These are phyloP conservation scores for Ophthalmolycus amberensis DNA, from an alignment of 2,113 vertebrate genomes.

Conservation along the genomic window DNA sequence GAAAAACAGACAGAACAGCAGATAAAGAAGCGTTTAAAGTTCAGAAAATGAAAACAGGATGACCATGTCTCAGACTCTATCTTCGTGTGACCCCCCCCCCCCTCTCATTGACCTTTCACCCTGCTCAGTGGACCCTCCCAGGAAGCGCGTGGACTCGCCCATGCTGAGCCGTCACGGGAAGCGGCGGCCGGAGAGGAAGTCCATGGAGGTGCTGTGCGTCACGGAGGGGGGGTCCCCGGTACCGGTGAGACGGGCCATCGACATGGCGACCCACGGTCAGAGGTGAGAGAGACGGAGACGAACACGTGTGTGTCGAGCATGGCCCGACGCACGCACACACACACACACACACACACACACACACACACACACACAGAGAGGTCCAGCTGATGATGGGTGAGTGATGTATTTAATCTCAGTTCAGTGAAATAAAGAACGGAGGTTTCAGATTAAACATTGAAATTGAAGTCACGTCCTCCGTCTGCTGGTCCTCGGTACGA, in stretches of 20 bases:
- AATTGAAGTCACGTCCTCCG: neutral
- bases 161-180: slow-evolving; percentile 98
- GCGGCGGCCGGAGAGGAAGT: slow-evolving; percentile 95
- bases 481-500: neutral
- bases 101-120: neutral
- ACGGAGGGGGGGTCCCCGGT: slow-evolving; percentile 97
- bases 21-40: too few species aligned
- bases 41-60: too few species aligned
- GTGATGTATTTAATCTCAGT: slow-evolving; percentile 51
- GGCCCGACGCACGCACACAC: slow-evolving; percentile 14
- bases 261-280: slow-evolving; percentile 98
- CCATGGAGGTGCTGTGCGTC: slow-evolving; percentile 97
- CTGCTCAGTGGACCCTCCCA: slow-evolving; percentile 89
- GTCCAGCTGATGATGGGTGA: neutral
- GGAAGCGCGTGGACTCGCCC: slow-evolving; percentile 98
- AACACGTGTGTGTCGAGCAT: slow-evolving; percentile 43
- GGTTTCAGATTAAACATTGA: neutral
- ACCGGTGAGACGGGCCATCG: slow-evolving; percentile 94
- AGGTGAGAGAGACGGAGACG: slow-evolving; percentile 82
- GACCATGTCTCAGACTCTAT: too few species aligned
- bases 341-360: neutral
- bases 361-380: neutral
- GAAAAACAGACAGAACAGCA: too few species aligned
- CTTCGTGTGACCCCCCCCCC: neutral
- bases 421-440: neutral